phyloP scores from a whole-genome alignment of 1,140 invertebrate species.

The Drosophila prosaltans region DNA sequence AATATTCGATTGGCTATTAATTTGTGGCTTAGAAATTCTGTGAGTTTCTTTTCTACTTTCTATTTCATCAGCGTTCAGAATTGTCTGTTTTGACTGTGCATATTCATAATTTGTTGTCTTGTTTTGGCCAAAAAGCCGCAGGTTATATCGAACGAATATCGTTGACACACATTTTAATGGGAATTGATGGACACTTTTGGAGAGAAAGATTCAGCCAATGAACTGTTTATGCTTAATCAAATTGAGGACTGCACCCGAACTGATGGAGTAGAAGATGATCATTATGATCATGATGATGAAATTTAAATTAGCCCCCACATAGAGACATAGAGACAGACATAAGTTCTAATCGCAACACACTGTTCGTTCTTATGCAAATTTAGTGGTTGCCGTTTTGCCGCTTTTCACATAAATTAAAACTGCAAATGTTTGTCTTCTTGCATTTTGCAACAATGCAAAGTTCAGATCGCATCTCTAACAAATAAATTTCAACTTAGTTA shows the following conservation, averaged over 20 bases:
- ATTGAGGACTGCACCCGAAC: neutral
- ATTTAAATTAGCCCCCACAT: neutral
- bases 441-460: conserved; percentile 61
- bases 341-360: conserved; percentile 15
- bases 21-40: conserved; percentile 41
- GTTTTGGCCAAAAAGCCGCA: neutral
- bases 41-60: conserved; percentile 73
- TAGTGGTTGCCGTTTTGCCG: conserved; percentile 3
- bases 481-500: conserved; percentile 68
- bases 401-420: conserved; percentile 73
- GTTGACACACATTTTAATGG: conserved; percentile 60
- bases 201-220: conserved; percentile 43
- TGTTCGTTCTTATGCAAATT: conserved; percentile 31
- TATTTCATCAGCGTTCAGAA: conserved; percentile 54
- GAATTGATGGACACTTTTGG: conserved; percentile 24
- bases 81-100: conserved; percentile 13
- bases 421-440: conserved; percentile 59
- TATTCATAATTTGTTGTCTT: conserved; percentile 21
- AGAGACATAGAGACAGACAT: neutral
- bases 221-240: conserved; percentile 27
- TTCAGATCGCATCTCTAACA: conserved; percentile 68
- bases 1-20: conserved; percentile 37
- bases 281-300: neutral
- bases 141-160: conserved; percentile 14
- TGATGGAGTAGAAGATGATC: no score